Conservation (phyloP, 2,888 invertebrate species). For the Phytoseiulus persimilis region DNA sequence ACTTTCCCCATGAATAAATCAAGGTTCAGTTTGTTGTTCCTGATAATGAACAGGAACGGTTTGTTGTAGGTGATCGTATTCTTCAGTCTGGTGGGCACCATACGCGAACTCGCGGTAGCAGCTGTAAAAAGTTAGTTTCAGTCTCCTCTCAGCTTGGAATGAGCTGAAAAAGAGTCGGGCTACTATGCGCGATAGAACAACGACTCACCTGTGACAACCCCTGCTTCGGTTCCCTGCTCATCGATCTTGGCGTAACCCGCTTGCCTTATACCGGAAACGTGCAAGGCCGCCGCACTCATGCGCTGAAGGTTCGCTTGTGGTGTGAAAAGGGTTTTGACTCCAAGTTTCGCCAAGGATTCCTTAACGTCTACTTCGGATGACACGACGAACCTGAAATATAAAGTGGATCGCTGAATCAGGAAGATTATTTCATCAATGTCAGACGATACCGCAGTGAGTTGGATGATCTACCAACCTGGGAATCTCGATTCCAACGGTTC, state of each 20-base stretch:
- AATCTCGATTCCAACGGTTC: slow-evolving; percentile 8
- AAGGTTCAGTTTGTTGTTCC: slow-evolving; percentile 14
- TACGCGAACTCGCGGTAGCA: slow-evolving; percentile 7
- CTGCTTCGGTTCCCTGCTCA: slow-evolving; percentile 30
- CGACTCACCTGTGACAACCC: slow-evolving; percentile 14
- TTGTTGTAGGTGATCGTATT: slow-evolving; percentile 21
- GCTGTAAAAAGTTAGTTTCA: neutral
- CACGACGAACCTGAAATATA: slow-evolving; percentile 20
- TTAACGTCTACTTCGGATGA: slow-evolving; percentile 17
- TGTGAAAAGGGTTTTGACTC: slow-evolving; percentile 5
- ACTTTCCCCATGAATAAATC: slow-evolving; percentile 32
- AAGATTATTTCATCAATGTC: too few species aligned
- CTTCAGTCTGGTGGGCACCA: slow-evolving; percentile 23
- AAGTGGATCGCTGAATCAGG: too few species aligned
- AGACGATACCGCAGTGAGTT: neutral
- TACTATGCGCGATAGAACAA: too few species aligned
- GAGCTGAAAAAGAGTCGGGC: too few species aligned
- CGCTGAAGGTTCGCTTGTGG: neutral
- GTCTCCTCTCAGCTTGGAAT: neutral
- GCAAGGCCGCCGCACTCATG: neutral
- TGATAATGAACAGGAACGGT: slow-evolving; percentile 20
- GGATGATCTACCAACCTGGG: slow-evolving; percentile 6
- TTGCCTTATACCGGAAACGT: slow-evolving; percentile 17
- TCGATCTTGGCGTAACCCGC: slow-evolving; percentile 35
- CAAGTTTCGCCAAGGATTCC: neutral